Percentiles rank a stretch among this genome's conserved stretches.
phyloP scores from a whole-genome alignment of 53 echinoderm and acorn worm genomes.

The Luidia sarsii region DNA sequence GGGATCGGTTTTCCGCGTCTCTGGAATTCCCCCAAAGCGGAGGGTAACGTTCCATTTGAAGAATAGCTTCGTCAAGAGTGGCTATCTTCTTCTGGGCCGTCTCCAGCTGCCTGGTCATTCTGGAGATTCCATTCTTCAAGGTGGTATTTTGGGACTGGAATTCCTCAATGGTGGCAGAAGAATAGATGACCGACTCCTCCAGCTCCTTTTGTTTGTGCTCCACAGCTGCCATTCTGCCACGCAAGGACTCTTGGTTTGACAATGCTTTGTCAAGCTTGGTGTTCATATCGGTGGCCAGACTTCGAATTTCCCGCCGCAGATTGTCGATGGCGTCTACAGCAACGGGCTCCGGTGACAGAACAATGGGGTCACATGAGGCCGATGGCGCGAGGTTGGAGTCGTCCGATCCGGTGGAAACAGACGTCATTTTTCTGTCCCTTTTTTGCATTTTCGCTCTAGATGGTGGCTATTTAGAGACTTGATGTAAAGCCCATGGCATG shows the following conservation, averaged over 20 bases:
- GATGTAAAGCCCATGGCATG: neutral
- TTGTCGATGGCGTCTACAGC: neutral
- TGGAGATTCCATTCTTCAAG: neutral
- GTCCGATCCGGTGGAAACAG: neutral
- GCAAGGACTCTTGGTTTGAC: constrained; percentile 18
- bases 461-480: neutral
- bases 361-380: neutral
- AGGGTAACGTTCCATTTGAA: neutral
- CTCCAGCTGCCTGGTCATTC: neutral
- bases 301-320: constrained; percentile 10
- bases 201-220: constrained; percentile 3
- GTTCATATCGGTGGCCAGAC: constrained; percentile 3
- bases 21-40: constrained; percentile 9
- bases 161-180: constrained; percentile 2
- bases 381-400: neutral
- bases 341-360: neutral
- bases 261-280: constrained; percentile 17
- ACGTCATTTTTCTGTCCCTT: too few species aligned
- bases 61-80: neutral
- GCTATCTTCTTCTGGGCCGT: neutral
- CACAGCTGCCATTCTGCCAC: constrained; percentile 1
- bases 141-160: neutral
- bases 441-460: too few species aligned
- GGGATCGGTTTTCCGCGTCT: neutral
- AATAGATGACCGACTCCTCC: neutral